Conservation (phyloP, 2,888 invertebrate genomes). For the Kryphioiulus occultus region DNA sequence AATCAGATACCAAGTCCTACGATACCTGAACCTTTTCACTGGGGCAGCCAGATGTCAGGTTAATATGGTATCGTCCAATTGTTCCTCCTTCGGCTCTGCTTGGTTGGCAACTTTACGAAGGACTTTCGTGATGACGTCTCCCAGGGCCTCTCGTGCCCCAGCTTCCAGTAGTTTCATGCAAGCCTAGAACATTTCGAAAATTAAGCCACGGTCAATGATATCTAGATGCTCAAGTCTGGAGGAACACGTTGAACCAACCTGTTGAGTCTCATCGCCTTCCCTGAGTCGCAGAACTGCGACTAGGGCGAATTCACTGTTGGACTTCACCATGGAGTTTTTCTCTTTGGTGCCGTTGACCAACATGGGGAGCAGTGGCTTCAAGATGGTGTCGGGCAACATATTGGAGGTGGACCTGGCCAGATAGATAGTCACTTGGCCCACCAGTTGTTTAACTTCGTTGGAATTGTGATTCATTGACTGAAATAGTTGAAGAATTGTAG, state of each 20-base stretch:
- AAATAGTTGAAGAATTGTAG: constrained; percentile 56
- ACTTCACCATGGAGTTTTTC: constrained; percentile 93
- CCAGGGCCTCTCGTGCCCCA: constrained; percentile 87
- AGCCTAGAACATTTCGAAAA: constrained; percentile 66
- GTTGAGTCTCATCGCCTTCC: constrained; percentile 73
- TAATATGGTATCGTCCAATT: constrained; percentile 89
- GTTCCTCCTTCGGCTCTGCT: constrained; percentile 85
- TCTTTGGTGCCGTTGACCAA: constrained; percentile 98
- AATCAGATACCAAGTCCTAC: neutral
- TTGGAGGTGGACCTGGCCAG: constrained; percentile 69
- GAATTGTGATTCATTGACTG: constrained; percentile 91
- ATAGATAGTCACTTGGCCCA: constrained; percentile 80
- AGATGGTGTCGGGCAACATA: constrained; percentile 68
- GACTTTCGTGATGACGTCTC: constrained; percentile 88
- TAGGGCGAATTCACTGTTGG: constrained; percentile 91
- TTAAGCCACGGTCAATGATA: too few relatives aligned
- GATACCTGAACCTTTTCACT: neutral
- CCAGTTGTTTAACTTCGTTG: constrained; percentile 92
- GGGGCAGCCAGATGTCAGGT: constrained; percentile 69
- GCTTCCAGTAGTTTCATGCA: constrained; percentile 80
- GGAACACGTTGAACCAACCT: too few relatives aligned
- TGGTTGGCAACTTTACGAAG: constrained; percentile 79
- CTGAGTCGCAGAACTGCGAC: constrained; percentile 83
- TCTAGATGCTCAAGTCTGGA: too few relatives aligned
- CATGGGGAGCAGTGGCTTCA: constrained; percentile 83